Base-by-base conservation (phyloP, 2,888 invertebrate genomes). In the Scrobipalpa atriplicella region DNA sequence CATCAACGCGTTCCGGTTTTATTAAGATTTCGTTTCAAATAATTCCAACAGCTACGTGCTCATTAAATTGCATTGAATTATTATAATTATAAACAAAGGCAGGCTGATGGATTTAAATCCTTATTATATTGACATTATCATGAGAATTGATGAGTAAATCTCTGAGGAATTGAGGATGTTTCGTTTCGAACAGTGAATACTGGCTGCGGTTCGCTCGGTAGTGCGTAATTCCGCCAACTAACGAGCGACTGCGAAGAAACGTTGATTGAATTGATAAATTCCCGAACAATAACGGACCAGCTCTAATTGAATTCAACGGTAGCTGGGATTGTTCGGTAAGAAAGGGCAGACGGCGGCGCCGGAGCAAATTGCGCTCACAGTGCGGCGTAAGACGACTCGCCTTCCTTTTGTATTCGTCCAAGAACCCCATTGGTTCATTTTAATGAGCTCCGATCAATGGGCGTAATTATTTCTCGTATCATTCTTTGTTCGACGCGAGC, bases 401-500 rank as follows among this genome's bases (percentile, higher is more conserved):
- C 79, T 80, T 86, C 82, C 84, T 89, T 88, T 89, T 89, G 83
- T 84, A 73, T 73, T 72, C 70, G 73, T 73, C 74, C 75, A 70
- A 63, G 77, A 76, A 74, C 77, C 81, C 82, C 81, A 90, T 91
- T 91, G 91, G 90, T 82, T 76, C 77, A 80, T 83, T 89, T 87
- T 90, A 91, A 90, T 90, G 88, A 90, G 90, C 84, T 79, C 78
- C 85, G 86, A 89, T 90, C 88, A 90, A 90, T 89, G 90, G 90
- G 90, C 90, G 91, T 91, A 90, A 91, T 90, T 90, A 88, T 92
- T 89, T 86, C 85, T 89, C 82, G 88, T 89, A 86, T 88, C 84
- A 88, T 90, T 89, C 86, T 89, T 87, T 86, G 84, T 84, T 80
- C 69, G 81, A 78, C 86, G 86, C 83, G 79, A 84, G 83, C 83